Percentiles rank a stretch among this genome's conserved stretches.
These are phyloP conservation scores for Orestias chungarensis DNA, from an alignment of 2,797 vertebrate genomes.

Conservation along the genomic window DNA sequence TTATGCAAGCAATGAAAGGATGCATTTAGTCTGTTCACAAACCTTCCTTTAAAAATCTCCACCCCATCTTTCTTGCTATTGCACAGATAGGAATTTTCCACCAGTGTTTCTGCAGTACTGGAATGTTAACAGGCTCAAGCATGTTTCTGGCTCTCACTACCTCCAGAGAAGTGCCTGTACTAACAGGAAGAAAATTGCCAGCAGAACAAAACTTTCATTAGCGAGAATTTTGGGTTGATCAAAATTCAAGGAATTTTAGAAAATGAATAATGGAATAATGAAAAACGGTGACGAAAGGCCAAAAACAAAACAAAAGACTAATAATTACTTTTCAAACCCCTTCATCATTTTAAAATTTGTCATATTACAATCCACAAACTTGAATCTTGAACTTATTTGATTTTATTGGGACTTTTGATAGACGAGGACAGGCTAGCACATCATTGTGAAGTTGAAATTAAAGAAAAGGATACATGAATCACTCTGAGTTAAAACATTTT, in stretches of 20 bases:
- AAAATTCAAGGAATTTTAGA: background rate
- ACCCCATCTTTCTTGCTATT: background rate
- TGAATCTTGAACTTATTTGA: no score
- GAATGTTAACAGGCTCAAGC: constrained; percentile 89
- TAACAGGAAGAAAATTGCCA: constrained; percentile 23
- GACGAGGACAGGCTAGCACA: background rate
- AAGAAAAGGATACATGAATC: background rate
- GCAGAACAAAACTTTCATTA: constrained; percentile 13
- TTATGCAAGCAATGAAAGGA: constrained; percentile 18
- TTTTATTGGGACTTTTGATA: background rate
- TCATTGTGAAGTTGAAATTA: background rate
- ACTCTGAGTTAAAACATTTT: background rate
- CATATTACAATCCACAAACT: background rate
- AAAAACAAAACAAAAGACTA: background rate
- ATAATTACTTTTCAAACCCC: background rate
- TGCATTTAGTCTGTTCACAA: constrained; percentile 1
- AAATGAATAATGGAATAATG: no score
- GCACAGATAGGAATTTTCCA: constrained; percentile 82
- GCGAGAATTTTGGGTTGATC: background rate
- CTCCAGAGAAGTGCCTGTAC: constrained; percentile 61
- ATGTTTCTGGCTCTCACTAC: constrained; percentile 71
- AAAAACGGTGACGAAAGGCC: background rate
- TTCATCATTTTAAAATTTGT: background rate
- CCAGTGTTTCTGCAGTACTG: constrained; percentile 78
- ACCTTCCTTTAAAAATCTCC: constrained; percentile 2